phyloP scores from a whole-genome alignment of 1,140 invertebrate genomes.

The Drosophila lowei region DNA sequence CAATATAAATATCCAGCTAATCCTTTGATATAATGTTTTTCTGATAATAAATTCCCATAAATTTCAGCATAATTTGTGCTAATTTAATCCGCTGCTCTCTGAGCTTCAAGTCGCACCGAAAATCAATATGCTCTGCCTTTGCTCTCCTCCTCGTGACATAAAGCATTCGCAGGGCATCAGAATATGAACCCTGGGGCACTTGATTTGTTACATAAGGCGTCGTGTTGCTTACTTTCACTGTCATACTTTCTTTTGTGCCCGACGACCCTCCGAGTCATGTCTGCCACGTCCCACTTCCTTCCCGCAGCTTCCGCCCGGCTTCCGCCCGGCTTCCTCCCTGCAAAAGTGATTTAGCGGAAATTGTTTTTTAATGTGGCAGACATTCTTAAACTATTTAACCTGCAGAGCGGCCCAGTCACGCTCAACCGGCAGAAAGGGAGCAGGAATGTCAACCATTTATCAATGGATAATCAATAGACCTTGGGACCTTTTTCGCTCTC shows the following conservation, averaged over 20 bases:
- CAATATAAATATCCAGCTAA: too few relatives aligned
- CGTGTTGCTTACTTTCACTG: conserved; percentile 57
- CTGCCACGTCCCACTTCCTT: conserved; percentile 11
- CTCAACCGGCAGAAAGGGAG: conserved; percentile 15
- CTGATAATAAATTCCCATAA: too few relatives aligned
- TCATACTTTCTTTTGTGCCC: conserved; percentile 55
- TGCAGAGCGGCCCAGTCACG: conserved; percentile 22
- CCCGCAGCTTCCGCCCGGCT: conserved; percentile 10
- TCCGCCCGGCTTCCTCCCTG: conserved; percentile 17
- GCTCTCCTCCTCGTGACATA: conserved; percentile 25
- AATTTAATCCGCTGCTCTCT: too few relatives aligned
- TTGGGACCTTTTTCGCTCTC: conserved; percentile 36
- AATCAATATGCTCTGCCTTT: conserved; percentile 27
- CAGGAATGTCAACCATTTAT: conserved; percentile 69
- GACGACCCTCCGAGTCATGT: conserved; percentile 22
- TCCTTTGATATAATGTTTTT: too few relatives aligned
- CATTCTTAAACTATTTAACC: conserved; percentile 78
- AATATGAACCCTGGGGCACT: conserved; percentile 49
- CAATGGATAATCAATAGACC: conserved; percentile 78
- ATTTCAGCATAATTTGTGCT: too few relatives aligned
- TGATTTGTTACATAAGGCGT: conserved; percentile 62
- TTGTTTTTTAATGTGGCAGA: conserved; percentile 78
- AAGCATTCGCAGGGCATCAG: conserved; percentile 27
- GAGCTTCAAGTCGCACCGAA: not conserved
- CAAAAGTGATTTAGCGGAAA: conserved; percentile 74